Evolutionary conservation across 1,140 invertebrate species (phyloP).

Genomic region (Muscidifurax raptorellus): DNA sequence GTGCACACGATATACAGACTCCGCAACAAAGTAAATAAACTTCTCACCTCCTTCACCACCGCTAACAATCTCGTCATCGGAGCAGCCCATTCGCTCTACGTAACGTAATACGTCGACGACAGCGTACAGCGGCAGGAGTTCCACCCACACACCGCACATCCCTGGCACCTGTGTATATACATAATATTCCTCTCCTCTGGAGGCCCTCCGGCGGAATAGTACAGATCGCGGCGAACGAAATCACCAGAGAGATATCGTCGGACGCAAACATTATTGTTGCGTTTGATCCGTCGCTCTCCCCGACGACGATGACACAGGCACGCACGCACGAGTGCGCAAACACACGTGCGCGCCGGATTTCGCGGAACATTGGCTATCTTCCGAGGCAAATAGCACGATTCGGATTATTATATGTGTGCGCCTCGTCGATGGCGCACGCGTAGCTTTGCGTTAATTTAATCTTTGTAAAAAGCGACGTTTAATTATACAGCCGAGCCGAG

Average conservation of each 20-base stretch:
- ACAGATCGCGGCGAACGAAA: neutral
- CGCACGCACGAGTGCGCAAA: conserved; percentile 5
- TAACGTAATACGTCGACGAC: no score
- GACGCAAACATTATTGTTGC: conserved; percentile 42
- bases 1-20: neutral
- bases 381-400: neutral
- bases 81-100: no score
- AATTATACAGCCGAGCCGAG: neutral
- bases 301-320: conserved; percentile 31
- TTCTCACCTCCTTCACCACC: no score
- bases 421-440: no score
- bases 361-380: neutral
- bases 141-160: no score
- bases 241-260: neutral
- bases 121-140: neutral
- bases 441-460: neutral
- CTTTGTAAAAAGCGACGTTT: neutral
- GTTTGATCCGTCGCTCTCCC: conserved; percentile 1
- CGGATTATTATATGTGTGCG: neutral
- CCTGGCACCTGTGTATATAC: neutral
- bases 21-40: neutral
- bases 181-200: neutral
- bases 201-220: neutral
- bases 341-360: neutral
- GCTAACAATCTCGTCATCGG: no score